Percentiles rank a stretch among this genome's conserved stretches.
Evolutionary conservation across 1,140 invertebrate species (phyloP).

Genomic region (Sminthurinus signatus): DNA sequence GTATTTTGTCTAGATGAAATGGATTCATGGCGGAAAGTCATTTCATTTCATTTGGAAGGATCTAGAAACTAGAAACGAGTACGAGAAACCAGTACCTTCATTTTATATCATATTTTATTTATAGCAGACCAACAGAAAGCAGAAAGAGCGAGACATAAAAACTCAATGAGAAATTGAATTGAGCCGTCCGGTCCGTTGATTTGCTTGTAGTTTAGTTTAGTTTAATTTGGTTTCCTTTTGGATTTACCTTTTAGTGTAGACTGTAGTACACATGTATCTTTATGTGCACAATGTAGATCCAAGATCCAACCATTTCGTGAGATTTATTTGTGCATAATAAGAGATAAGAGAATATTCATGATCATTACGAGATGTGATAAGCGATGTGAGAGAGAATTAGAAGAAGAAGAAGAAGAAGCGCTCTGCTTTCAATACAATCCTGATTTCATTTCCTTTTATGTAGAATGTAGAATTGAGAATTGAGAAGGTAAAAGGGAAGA

Average conservation of each 20-base stretch:
- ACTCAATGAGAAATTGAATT: constrained; percentile 10
- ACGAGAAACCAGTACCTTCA: too few relatives aligned
- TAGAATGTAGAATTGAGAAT: neutral
- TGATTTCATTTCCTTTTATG: constrained; percentile 8
- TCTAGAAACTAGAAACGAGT: too few relatives aligned
- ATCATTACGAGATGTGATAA: neutral
- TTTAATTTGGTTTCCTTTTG: too few relatives aligned
- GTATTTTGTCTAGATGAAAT: too few relatives aligned
- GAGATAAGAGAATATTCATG: constrained; percentile 11
- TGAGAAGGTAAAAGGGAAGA: neutral
- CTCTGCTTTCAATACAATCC: neutral
- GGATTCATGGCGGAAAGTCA: constrained; percentile 7
- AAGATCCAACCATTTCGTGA: too few relatives aligned
- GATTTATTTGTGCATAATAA: constrained; percentile 16
- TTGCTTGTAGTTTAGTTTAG: too few relatives aligned
- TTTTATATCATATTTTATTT: too few relatives aligned
- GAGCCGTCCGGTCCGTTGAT: constrained; percentile 1
- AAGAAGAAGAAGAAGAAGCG: neutral
- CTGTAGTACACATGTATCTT: too few relatives aligned
- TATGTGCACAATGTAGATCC: too few relatives aligned
- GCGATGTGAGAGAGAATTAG: neutral
- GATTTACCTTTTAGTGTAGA: too few relatives aligned
- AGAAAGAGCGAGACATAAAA: constrained; percentile 9
- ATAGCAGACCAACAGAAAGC: too few relatives aligned
- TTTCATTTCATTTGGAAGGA: constrained; percentile 7